A percentile compares a stretch with the other conserved stretches of the same genome.
Conservation (phyloP, 92 coral and sea anemone genomes). For the Muricea muricata region DNA sequence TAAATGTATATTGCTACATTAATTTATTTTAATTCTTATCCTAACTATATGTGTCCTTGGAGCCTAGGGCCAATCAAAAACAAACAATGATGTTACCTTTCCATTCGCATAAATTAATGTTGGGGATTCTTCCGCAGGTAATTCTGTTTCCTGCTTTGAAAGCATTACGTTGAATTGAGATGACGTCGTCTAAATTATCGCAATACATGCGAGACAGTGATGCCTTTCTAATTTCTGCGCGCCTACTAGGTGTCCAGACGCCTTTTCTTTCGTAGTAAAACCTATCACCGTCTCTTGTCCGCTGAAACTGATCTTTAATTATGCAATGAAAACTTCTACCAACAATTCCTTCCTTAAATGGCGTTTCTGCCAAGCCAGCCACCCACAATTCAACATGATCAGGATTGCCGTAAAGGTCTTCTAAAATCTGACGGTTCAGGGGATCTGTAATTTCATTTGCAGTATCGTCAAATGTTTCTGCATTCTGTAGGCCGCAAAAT, state of each 20-base stretch:
- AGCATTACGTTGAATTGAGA: constrained; percentile 28
- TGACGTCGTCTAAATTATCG: constrained; percentile 6
- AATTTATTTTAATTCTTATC: too few species aligned
- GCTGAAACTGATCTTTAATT: constrained; percentile 25
- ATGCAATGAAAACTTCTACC: constrained; percentile 30
- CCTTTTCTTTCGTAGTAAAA: constrained; percentile 14
- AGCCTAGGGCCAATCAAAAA: too few species aligned
- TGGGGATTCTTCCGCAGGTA: constrained; percentile 33
- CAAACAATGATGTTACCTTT: constrained; percentile 15
- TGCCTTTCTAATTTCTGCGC: neutral
- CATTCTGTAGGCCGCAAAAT: constrained; percentile 7
- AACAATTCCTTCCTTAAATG: constrained; percentile 3
- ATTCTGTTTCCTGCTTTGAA: too few species aligned
- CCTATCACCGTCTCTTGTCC: constrained; percentile 48
- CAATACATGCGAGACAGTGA: constrained; percentile 33
- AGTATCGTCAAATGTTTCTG: constrained; percentile 28
- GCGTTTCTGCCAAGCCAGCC: constrained; percentile 48
- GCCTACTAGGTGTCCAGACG: neutral
- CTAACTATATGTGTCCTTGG: too few species aligned
- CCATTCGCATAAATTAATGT: constrained; percentile 17
- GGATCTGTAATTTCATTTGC: constrained; percentile 22
- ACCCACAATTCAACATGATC: constrained; percentile 34
- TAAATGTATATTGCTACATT: neutral
- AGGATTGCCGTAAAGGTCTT: constrained; percentile 27
- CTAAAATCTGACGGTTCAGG: constrained; percentile 7